Evolutionary conservation across 2,797 vertebrate genomes (phyloP).

Genomic region (Rhincodon typus): DNA sequence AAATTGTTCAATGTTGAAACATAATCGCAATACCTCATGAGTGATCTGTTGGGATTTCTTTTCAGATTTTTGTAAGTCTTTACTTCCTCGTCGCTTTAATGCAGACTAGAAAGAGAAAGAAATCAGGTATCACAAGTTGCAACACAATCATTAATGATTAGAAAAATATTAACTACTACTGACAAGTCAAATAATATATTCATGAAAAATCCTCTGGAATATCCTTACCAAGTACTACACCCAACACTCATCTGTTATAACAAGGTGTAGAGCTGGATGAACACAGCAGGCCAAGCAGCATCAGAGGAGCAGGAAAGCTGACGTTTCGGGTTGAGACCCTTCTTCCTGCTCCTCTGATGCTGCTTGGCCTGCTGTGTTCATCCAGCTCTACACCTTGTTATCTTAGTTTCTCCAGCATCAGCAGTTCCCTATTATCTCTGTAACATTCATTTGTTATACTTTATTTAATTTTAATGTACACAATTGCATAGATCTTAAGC

Average conservation of each 20-base stretch:
- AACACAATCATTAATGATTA: neutral
- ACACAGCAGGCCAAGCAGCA: no score
- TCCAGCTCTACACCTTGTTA: no score
- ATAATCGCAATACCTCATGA: conserved; percentile 67
- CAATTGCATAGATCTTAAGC: neutral
- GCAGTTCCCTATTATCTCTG: no score
- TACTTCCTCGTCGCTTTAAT: conserved; percentile 89
- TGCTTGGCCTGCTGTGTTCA: no score
- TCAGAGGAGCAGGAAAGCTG: no score
- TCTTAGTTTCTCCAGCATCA: no score
- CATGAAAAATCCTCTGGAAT: neutral
- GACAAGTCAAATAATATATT: neutral
- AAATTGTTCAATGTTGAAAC: neutral
- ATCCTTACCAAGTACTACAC: neutral
- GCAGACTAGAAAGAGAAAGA: conserved; percentile 67
- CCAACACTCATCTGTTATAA: neutral
- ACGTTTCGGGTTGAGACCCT: no score
- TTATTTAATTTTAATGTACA: neutral
- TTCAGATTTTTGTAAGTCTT: conserved; percentile 82
- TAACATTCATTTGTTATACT: neutral
- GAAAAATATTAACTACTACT: conserved; percentile 9
- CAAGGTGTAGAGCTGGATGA: no score
- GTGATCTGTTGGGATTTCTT: conserved; percentile 79
- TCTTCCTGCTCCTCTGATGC: no score
- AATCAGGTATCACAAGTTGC: conserved; percentile 19